These are phyloP conservation scores for Lipotes vexillifer DNA, from an alignment of 2,113 vertebrate genomes.

Conservation along the genomic window DNA sequence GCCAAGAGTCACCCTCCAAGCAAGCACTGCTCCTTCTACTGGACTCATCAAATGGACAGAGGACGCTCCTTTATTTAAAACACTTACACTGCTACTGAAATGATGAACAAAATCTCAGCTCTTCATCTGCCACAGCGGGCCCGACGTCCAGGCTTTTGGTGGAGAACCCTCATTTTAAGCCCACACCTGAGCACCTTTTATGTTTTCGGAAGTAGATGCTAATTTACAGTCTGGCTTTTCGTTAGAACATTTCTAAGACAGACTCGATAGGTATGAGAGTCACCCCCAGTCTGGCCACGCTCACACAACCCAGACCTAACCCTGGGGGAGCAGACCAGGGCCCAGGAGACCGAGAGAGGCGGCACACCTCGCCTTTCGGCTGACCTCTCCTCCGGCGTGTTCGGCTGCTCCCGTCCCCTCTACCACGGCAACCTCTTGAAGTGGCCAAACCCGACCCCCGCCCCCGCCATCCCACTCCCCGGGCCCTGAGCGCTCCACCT, in stretches of 20 bases:
- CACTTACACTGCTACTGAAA: no score
- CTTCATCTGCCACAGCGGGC: fast-evolving
- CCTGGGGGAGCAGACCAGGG: background rate
- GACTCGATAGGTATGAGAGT: background rate
- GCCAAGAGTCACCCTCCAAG: background rate
- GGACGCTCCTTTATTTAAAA: fast-evolving
- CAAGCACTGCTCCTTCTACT: background rate
- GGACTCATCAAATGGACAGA: fast-evolving
- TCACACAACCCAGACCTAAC: no score
- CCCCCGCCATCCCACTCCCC: no score
- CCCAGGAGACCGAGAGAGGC: no score
- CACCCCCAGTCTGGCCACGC: background rate
- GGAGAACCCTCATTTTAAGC: background rate
- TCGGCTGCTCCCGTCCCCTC: background rate
- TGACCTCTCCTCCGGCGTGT: background rate
- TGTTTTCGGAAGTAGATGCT: background rate
- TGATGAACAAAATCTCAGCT: background rate
- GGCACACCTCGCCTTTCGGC: background rate
- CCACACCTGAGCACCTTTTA: fast-evolving
- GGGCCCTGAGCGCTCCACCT: background rate
- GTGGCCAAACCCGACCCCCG: no score
- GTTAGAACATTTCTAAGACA: background rate
- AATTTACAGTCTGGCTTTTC: background rate
- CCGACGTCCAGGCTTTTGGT: background rate
- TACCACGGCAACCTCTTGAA: background rate